These are phyloP conservation scores for honey bee (Apis mellifera) DNA, from an alignment of 1,140 invertebrate genomes.

Conservation along the genomic window DNA sequence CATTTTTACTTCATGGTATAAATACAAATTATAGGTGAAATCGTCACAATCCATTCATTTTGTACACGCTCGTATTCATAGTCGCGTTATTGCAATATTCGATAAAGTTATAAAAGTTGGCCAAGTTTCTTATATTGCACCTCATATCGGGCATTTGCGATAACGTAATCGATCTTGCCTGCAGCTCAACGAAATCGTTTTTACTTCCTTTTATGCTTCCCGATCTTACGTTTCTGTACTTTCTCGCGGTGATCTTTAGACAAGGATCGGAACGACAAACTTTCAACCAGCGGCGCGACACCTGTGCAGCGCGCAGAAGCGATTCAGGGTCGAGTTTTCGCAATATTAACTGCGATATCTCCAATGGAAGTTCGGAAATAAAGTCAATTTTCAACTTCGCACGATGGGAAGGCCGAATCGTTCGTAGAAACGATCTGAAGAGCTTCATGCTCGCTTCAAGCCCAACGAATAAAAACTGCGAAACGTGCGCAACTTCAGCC, in stretches of 20 bases:
- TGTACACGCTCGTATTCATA: too few species aligned
- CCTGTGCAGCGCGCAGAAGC: neutral
- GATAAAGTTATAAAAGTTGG: too few species aligned
- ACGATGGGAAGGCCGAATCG: rapidly evolving
- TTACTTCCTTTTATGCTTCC: neutral
- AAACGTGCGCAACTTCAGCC: neutral
- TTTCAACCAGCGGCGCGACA: neutral
- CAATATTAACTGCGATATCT: neutral
- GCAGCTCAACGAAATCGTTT: neutral
- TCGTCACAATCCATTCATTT: too few species aligned
- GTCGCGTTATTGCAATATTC: too few species aligned
- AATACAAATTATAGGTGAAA: too few species aligned
- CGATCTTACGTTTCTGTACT: neutral
- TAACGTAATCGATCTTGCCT: too few species aligned
- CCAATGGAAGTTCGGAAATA: neutral
- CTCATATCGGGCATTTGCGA: neutral
- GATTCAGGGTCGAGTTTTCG: neutral
- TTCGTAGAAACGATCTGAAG: rapidly evolving
- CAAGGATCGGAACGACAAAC: neutral
- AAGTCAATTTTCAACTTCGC: neutral
- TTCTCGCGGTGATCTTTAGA: neutral
- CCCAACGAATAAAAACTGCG: neutral
- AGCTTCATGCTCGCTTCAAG: neutral
- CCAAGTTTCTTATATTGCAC: neutral
- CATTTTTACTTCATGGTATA: too few species aligned